Base-by-base conservation (phyloP, 2,888 invertebrate species). In the Erebia aethiops region DNA sequence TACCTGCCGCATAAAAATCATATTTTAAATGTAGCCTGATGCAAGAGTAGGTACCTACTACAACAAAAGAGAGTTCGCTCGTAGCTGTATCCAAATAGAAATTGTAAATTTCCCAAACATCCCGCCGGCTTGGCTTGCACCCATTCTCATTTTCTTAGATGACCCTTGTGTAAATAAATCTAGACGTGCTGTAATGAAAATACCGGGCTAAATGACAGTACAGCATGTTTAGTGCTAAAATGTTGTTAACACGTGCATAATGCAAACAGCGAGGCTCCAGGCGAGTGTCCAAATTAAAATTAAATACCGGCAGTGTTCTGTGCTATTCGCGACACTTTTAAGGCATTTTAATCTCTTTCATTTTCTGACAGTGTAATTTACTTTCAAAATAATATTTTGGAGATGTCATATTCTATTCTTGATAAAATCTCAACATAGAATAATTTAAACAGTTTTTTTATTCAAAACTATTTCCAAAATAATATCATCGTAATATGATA, bases 61-160 rank as follows among this genome's bases (percentile, higher is more conserved):
- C 13, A 57, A 26, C 56, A 43, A 41, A n/a, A 52, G 14, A 64
- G 14, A 52, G 13, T 41, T 14, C 0, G 21, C 56, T 52, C 26
- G 46, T 21, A 14, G 18, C 43, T 14, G 21, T 10, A 13, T 67
- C 49, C 49, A 81, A 86, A 83, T 81, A 82, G 80, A 82, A 79
- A 83, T 81, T 78, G 80, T 84, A 82, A 84, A 84, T 84, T 82
- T 80, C 75, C 76, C 80, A 78, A 80, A 80, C 77, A 82, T 80
- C 78, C 76, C 75, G 67, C 76, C 72, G 76, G 75, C 82, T 84
- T 80, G 80, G 84, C 83, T 81, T 77, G 72, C 78, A 76, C 78
- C 82, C 80, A 84, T 85, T 84, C 81, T 80, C 84, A 88, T 88
- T 86, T 85, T 85, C 85, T 85, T 79, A 83, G 84, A 89, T 87